Evolutionary conservation across 2,113 vertebrate genomes (phyloP), one percentile per base, ranked within the genome.

Genomic region (Muntiacus reevesi): DNA sequence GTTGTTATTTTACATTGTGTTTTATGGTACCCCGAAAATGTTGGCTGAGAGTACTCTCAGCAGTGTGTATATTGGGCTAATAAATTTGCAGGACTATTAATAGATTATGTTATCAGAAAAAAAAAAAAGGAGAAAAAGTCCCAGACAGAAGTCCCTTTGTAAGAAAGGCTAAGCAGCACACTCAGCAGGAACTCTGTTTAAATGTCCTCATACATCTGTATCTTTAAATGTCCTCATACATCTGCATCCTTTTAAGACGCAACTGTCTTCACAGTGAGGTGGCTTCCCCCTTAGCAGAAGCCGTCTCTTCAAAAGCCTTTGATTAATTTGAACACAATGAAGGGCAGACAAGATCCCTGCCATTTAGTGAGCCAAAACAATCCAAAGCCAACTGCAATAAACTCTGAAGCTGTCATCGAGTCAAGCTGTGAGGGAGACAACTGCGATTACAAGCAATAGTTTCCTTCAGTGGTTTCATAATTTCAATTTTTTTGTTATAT

Each of bases 381-480:
- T 98, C 98, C 96, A 96, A 98, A 98, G 99, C 98, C 98, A 99
- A 97, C 97, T 98, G 98, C 98, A 99, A 98, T 98, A 98, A 99
- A 98, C 96, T 95, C 99, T 98, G 98, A 99, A 98, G 97, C 98
- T 99, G 98, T 98, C 98, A 98, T 91, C 83, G 59, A 98, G 93
- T 99, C 99, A 98, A 98, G 99, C 99, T 99, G 99, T 98, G 99
- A 99, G 98, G 87, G 97, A 98, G 97, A 97, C 93, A 15, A 96
- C 0, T 13, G 90, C 71, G 97, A 99, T 98, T 99, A 98, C 97
- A 98, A 97, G 97, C 98, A 98, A 98, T 98, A 95, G 97, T 98
- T 98, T 98, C 98, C 98, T 98, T 98, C 98, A 97, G 97, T 98
- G 98, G 95, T 89, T 99, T 99, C 98, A 98, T 99, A 99, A 99